These are phyloP conservation scores for Cherax destructor DNA, from an alignment of 1,140 invertebrate genomes.

Conservation along the genomic window DNA sequence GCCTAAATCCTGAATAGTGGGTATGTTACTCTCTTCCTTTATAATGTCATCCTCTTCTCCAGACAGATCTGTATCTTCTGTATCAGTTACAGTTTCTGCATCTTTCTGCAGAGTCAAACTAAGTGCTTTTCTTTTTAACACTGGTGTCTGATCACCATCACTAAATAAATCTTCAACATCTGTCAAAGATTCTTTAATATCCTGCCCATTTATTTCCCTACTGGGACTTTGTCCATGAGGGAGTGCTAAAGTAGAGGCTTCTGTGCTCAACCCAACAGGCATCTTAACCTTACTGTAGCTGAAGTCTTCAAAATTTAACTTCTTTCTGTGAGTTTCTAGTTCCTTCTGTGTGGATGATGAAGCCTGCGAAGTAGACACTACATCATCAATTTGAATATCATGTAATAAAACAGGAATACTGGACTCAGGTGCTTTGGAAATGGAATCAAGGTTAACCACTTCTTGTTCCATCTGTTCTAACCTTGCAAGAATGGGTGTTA, in stretches of 20 bases:
- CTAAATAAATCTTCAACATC: slow-evolving; percentile 75
- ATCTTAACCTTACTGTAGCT: slow-evolving; percentile 28
- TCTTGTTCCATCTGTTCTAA: slow-evolving; percentile 55
- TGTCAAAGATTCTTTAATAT: slow-evolving; percentile 70
- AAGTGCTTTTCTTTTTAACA: slow-evolving; percentile 62
- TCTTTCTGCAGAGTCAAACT: slow-evolving; percentile 31
- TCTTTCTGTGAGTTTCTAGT: background rate
- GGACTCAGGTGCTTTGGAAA: slow-evolving; percentile 32
- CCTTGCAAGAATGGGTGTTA: slow-evolving; percentile 35
- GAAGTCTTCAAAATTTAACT: background rate
- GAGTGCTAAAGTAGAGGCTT: slow-evolving; percentile 18
- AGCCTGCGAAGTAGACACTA: slow-evolving; percentile 57
- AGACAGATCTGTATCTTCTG: slow-evolving; percentile 73
- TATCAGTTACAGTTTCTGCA: slow-evolving; percentile 73
- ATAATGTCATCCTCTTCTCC: slow-evolving; percentile 73
- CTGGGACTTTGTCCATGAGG: slow-evolving; percentile 21
- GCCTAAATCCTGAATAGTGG: slow-evolving; percentile 59
- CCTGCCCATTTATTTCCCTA: slow-evolving; percentile 48
- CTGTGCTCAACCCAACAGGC: slow-evolving; percentile 52
- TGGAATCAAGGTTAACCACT: slow-evolving; percentile 22
- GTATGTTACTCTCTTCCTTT: slow-evolving; percentile 64
- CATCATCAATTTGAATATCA: slow-evolving; percentile 45
- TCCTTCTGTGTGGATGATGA: slow-evolving; percentile 16
- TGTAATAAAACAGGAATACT: slow-evolving; percentile 38
- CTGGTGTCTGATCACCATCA: slow-evolving; percentile 70